Conservation (phyloP, 2,113 vertebrate genomes). For the Misgurnus anguillicaudatus region DNA sequence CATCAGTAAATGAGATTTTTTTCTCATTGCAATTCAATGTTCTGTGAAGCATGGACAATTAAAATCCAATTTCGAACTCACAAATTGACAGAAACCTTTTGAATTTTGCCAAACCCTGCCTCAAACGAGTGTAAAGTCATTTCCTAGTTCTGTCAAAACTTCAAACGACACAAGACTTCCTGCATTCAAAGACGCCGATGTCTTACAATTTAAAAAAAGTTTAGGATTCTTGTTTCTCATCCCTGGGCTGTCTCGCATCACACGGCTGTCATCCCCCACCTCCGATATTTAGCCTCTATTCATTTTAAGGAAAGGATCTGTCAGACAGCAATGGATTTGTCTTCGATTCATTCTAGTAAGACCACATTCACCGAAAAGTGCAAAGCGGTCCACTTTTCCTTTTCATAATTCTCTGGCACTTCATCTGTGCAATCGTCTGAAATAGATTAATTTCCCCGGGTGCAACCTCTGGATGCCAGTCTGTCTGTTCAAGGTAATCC, state of each 20-base stretch:
- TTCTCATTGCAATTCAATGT: too few relatives aligned
- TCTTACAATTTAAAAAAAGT: too few relatives aligned
- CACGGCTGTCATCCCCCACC: neutral
- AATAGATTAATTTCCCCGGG: conserved; percentile 54
- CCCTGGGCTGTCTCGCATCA: neutral
- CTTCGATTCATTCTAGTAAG: conserved; percentile 9
- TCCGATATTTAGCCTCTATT: conserved; percentile 15
- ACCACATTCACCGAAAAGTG: conserved; percentile 28
- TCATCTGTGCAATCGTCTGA: conserved; percentile 46
- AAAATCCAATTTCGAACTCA: too few relatives aligned
- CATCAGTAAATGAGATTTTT: too few relatives aligned
- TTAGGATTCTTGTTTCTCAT: conserved; percentile 10
- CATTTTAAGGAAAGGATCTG: conserved; percentile 11
- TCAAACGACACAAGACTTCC: conserved; percentile 3
- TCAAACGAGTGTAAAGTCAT: neutral
- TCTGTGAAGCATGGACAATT: too few relatives aligned
- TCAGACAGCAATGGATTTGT: conserved; percentile 14
- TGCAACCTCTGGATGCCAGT: conserved; percentile 46
- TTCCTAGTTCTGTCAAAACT: neutral
- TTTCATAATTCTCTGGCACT: conserved; percentile 42
- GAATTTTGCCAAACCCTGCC: too few relatives aligned
- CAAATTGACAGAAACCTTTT: too few relatives aligned
- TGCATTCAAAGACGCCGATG: conserved; percentile 7
- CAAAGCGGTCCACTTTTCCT: conserved; percentile 15
- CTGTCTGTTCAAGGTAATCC: conserved; percentile 55